A percentile compares a stretch with the other conserved stretches of the same genome.
Evolutionary conservation across 2,113 vertebrate species (phyloP).

Genomic region (Urocitellus parryii): DNA sequence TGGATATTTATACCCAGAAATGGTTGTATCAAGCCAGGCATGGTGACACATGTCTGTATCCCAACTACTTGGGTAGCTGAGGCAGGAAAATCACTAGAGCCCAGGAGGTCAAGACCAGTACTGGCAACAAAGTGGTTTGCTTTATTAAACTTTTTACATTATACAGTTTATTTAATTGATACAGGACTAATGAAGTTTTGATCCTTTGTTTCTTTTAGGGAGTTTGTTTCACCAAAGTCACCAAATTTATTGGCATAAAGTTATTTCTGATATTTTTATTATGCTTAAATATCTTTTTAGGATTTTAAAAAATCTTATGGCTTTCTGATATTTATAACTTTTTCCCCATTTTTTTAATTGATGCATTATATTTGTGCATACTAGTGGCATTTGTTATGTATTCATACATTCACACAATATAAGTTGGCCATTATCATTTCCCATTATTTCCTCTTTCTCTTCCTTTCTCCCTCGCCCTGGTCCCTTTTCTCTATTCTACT

Average conservation of each 20-base stretch:
- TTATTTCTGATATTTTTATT: not conserved
- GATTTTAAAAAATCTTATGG: too few relatives aligned
- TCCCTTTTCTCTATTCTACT: too few relatives aligned
- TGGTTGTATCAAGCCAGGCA: not conserved
- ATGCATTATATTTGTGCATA: too few relatives aligned
- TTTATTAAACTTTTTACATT: not conserved
- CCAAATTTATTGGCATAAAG: slow-evolving; percentile 1
- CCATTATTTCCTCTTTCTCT: too few relatives aligned
- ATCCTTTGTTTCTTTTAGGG: not conserved
- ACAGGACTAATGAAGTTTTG: not conserved
- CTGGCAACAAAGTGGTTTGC: not conserved
- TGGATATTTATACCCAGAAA: not conserved
- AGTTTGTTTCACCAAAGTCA: slow-evolving; percentile 15
- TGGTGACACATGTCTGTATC: not conserved
- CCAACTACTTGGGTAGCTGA: not conserved
- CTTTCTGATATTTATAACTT: too few relatives aligned
- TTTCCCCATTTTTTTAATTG: too few relatives aligned
- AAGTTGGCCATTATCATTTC: too few relatives aligned
- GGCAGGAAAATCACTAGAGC: not conserved
- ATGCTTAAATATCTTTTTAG: too few relatives aligned
- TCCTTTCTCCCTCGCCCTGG: too few relatives aligned
- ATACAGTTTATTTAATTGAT: not conserved
- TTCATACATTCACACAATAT: too few relatives aligned
- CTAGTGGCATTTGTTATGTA: too few relatives aligned
- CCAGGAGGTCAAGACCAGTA: not conserved